phyloP scores from a whole-genome alignment of 2,797 vertebrate genomes.

The Triplophysa bombifrons region DNA sequence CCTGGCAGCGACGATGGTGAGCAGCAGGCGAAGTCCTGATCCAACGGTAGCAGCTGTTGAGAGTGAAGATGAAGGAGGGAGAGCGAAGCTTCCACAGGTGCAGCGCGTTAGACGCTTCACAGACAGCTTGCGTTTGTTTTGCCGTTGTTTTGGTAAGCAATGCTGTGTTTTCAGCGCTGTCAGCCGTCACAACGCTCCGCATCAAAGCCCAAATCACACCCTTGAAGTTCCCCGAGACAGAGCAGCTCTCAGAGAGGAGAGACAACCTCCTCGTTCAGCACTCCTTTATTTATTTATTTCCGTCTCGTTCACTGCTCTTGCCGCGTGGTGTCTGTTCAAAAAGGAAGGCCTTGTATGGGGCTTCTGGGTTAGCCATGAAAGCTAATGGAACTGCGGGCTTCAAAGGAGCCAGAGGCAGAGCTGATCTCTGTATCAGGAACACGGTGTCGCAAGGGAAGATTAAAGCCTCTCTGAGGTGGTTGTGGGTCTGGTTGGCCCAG shows the following conservation, averaged over 20 bases:
- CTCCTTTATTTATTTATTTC: slow-evolving; percentile 60
- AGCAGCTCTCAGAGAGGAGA: slow-evolving; percentile 57
- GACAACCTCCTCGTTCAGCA: slow-evolving; percentile 51
- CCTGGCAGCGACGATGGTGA: slow-evolving; percentile 36
- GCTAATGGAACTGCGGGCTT: slow-evolving; percentile 66
- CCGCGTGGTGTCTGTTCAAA: slow-evolving; percentile 49
- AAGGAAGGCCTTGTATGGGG: slow-evolving; percentile 44
- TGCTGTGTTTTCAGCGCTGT: slow-evolving; percentile 58
- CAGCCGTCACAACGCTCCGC: slow-evolving; percentile 58
- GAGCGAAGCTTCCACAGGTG: slow-evolving; percentile 56
- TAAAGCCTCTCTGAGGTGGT: slow-evolving; percentile 57
- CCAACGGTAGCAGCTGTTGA: slow-evolving; percentile 45
- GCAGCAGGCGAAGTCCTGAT: slow-evolving; percentile 27
- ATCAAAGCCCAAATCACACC: slow-evolving; percentile 63
- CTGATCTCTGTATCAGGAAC: slow-evolving; percentile 53
- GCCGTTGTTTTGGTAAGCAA: slow-evolving; percentile 63
- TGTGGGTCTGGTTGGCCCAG: slow-evolving; percentile 52
- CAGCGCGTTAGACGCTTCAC: slow-evolving; percentile 45
- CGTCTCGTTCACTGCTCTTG: slow-evolving; percentile 28
- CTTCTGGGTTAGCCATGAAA: slow-evolving; percentile 59
- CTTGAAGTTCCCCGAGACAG: slow-evolving; percentile 64
- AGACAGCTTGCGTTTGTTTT: slow-evolving; percentile 56
- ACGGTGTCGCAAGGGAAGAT: slow-evolving; percentile 58
- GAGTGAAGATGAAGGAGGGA: slow-evolving; percentile 42
- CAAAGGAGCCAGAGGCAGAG: slow-evolving; percentile 61